phyloP scores from a whole-genome alignment of 2,113 vertebrate genomes.

The Ammospiza nelsoni region DNA sequence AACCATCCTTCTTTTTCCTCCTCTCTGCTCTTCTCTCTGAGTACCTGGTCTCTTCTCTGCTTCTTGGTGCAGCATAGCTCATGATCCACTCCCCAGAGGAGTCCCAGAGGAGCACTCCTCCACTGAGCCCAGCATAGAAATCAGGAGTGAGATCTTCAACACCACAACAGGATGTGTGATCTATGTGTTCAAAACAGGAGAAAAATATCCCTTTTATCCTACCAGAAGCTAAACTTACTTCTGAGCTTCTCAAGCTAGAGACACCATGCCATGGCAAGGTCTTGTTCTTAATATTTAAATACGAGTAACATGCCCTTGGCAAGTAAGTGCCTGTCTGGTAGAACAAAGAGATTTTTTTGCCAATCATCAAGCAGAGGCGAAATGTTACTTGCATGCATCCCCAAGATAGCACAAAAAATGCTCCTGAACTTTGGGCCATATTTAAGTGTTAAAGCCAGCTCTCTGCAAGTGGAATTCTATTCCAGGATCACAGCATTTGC shows the following conservation, averaged over 20 bases:
- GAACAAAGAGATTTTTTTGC: constrained; percentile 5
- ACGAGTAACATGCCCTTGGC: neutral
- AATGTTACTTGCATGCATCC: neutral
- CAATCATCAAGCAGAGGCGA: neutral
- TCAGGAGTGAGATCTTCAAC: neutral
- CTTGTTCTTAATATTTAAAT: neutral
- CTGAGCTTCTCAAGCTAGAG: neutral
- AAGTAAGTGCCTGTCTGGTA: neutral
- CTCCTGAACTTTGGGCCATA: neutral
- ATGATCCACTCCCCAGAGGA: neutral
- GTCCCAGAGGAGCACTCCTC: neutral
- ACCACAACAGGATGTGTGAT: neutral
- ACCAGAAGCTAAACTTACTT: neutral
- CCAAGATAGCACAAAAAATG: neutral
- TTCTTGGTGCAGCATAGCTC: neutral
- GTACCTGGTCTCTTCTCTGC: neutral
- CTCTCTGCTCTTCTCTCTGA: neutral
- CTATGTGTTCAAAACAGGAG: neutral
- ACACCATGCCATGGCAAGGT: neutral
- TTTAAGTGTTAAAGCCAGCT: constrained; percentile 3
- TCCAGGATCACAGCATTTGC: neutral
- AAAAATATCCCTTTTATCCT: neutral
- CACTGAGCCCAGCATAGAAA: accelerated
- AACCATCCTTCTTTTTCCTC: neutral
- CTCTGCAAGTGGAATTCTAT: neutral